Base-by-base conservation (phyloP, 1,140 invertebrate species). In the Heliothis subflexa region DNA sequence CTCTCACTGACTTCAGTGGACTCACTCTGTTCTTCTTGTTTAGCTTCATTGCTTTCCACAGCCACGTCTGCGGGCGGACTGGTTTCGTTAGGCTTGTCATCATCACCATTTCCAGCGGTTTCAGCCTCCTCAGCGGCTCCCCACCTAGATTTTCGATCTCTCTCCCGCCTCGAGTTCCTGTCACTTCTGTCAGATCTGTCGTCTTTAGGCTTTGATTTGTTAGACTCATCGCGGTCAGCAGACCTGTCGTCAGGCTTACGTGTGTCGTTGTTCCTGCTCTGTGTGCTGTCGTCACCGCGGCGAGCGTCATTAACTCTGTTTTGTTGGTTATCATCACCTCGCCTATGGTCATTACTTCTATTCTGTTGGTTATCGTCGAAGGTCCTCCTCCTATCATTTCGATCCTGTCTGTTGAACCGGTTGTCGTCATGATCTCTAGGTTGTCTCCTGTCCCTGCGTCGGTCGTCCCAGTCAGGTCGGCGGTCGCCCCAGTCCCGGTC, bases 121-220 rank as follows among this genome's bases (percentile, higher is more conserved):
- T 75, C 73, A 0, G 78, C 55, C n/a, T 93, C 91, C 3, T 93
- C 92, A 0, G 90, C 87, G 0, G 92, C 93, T 2, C 92, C 93
- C 93, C 93, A 94, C 52, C 93, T 86, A 0, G 92, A 94, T 68
- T 94, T 94, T 54, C 92, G 88, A 80, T 94, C 92, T 80, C 89
- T 94, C 47, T 94, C 91, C 62, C 92, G 82, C 28, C 89, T 85
- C 0, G 86, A 68, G 5, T 68, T 70, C 14, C 66, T 70, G 11
- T 70, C 66, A 28, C 77, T 88, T 12, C 83, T 66, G 13, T 66
- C 62, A 25, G 77, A 87, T 11, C 85, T 84, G 40, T 90, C 87
- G 16, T 91, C 87, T 21, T 82, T 80, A 3, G 79, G 47, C 52
- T 14, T 49, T 0, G 49, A n/a, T 75, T 18, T 33, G 28, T 18